phyloP scores from a whole-genome alignment of 1,140 invertebrate species.

The Trichomalopsis sarcophagae region DNA sequence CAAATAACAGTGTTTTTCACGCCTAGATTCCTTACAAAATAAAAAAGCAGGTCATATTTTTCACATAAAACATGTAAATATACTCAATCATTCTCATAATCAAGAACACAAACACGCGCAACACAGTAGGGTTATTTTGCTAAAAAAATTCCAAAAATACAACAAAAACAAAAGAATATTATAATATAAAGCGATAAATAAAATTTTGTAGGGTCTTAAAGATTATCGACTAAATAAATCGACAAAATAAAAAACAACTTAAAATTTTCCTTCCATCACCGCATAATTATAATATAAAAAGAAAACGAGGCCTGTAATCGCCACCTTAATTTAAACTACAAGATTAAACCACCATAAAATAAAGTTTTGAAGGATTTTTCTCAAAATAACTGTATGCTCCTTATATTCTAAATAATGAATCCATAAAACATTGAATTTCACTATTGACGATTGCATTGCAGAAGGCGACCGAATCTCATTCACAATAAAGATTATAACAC shows the following conservation, averaged over 20 bases:
- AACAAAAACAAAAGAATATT: not conserved
- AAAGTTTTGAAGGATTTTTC: slow-evolving; percentile 39
- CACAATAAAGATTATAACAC: not conserved
- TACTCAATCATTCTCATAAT: not conserved
- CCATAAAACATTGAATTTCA: not conserved
- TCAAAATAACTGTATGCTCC: not conserved
- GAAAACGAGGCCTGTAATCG: not conserved
- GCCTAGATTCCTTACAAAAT: not conserved
- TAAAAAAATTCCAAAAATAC: not conserved
- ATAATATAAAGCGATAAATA: not conserved
- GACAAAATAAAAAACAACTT: not conserved
- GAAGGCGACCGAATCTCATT: not conserved
- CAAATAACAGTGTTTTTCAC: not conserved
- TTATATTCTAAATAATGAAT: not conserved
- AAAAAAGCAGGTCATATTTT: slow-evolving; percentile 26
- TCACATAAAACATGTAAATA: slow-evolving; percentile 30
- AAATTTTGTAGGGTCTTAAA: not conserved
- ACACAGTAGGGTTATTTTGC: not conserved
- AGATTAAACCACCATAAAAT: not conserved
- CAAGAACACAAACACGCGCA: not conserved
- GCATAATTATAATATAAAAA: not conserved
- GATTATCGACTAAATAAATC: not conserved
- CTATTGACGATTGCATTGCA: not conserved
- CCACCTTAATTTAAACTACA: not conserved
- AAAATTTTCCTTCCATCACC: slow-evolving; percentile 7